Evolutionary conservation across 2,113 vertebrate species (phyloP).

Genomic region (Albula goreensis): DNA sequence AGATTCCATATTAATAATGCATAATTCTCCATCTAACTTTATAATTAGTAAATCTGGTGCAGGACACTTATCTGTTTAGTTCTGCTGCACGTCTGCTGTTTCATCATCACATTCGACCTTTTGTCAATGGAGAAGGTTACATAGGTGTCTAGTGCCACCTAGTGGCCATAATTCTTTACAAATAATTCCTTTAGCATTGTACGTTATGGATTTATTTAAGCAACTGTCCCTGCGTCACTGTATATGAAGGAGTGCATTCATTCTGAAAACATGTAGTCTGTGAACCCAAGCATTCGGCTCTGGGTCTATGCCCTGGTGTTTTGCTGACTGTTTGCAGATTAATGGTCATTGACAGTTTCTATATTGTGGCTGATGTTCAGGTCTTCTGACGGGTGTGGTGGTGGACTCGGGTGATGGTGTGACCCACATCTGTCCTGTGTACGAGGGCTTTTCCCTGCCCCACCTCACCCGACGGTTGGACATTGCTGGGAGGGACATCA

Average conservation of each 20-base stretch:
- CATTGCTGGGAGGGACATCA: conserved; percentile 87
- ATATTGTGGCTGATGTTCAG: conserved; percentile 49
- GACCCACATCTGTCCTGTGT: conserved; percentile 88
- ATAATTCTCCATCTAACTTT: too few relatives aligned
- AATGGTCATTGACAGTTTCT: background rate
- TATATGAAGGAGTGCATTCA: too few relatives aligned
- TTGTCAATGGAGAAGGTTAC: background rate
- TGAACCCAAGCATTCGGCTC: too few relatives aligned
- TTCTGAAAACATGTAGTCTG: too few relatives aligned
- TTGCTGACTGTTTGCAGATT: background rate
- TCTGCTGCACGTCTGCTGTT: background rate
- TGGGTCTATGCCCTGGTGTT: too few relatives aligned
- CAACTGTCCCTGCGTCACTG: too few relatives aligned
- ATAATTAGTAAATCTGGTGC: too few relatives aligned
- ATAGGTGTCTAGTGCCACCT: too few relatives aligned
- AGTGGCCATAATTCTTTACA: too few relatives aligned
- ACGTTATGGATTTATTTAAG: too few relatives aligned
- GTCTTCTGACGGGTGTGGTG: conserved; percentile 84
- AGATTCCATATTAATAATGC: too few relatives aligned
- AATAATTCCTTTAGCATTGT: too few relatives aligned
- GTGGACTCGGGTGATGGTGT: conserved; percentile 89
- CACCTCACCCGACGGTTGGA: conserved; percentile 86
- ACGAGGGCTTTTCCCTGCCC: conserved; percentile 88
- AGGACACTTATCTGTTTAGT: background rate
- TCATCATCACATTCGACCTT: background rate